phyloP scores from a whole-genome alignment of 2,113 vertebrate genomes.

The Cephalopterus ornatus region DNA sequence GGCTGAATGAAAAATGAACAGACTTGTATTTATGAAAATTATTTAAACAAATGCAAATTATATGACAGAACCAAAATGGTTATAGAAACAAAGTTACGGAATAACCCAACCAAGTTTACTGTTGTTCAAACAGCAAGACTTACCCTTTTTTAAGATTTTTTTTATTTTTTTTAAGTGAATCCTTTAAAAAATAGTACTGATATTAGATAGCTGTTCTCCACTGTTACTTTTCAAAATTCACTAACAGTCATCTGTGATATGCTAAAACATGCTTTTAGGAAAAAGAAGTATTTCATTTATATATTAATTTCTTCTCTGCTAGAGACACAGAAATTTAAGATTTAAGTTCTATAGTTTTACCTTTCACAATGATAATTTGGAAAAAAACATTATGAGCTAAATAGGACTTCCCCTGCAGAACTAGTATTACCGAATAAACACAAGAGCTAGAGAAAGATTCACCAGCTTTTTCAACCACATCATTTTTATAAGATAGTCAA shows the following conservation, averaged over 20 bases:
- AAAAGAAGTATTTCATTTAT: background rate
- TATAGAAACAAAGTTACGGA: slow-evolving; percentile 6
- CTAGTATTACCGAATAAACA: background rate
- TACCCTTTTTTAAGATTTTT: background rate
- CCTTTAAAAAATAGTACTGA: background rate
- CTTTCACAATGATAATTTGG: background rate
- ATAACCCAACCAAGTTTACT: slow-evolving; percentile 9
- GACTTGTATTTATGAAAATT: slow-evolving; percentile 47
- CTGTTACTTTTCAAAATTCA: background rate
- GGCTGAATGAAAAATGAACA: slow-evolving; percentile 54
- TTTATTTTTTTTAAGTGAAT: background rate
- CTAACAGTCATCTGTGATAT: background rate
- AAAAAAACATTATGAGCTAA: background rate
- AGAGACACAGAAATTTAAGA: background rate
- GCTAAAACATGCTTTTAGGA: background rate
- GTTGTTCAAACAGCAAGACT: background rate
- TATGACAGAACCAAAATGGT: slow-evolving; percentile 12
- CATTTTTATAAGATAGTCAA: too few relatives aligned
- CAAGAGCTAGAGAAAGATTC: background rate
- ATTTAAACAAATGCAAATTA: slow-evolving; percentile 64
- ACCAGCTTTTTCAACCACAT: background rate
- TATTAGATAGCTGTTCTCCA: background rate
- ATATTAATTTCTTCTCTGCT: background rate
- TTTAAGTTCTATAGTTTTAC: background rate
- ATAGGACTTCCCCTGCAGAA: background rate